Evolutionary conservation across 2,113 vertebrate species (phyloP), one percentile per base, ranked within the genome.

Genomic region (Potamarius usumacintae): DNA sequence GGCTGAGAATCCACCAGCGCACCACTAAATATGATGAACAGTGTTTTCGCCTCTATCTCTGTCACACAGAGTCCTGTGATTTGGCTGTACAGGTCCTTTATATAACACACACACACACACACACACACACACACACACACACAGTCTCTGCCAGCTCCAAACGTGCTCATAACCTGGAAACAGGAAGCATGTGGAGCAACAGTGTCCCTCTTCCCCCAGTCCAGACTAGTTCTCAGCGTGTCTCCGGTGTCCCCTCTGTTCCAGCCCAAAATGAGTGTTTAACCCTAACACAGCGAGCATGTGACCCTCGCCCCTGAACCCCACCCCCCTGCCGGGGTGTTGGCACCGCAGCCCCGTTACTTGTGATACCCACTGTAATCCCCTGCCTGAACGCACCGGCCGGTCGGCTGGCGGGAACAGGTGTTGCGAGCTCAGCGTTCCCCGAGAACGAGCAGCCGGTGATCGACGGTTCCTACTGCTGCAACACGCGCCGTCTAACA

Each of bases 391-490:
- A 91, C 90, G 90, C 89, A 58, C 72, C 72, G 81, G 85, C 82
- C 78, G 90, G 79, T 86, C 85, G 84, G 88, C 90, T 91, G 89
- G 89, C 86, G 81, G 85, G 88, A 93, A 92, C 92, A 94, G 92
- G 93, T 94, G 94, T 92, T 88, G 50, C 76, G 63, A 90, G 84
- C 89, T 85, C 85, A 79, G 85, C 6, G 42, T 86, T 85, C 78
- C 85, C 86, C 42, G n/a, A 57, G 69, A 89, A 87, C 67, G 57
- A 87, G 84, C 86, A 88, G 88, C 58, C 80, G 79, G 67, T 22
- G 85, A 63, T 86, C 77, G 71, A 79, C 82, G 85, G 85, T 86
- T 88, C 89, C 85, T 84, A 86, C 85, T 81, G 85, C 89, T 84
- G 87, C 88, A 67, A 78, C 88, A 85, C 82, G 27, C 85, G 63